A percentile compares a stretch with the other conserved stretches of the same genome.
Evolutionary conservation across 2,113 vertebrate genomes (phyloP).

Genomic region (Odobenus rosmarus): DNA sequence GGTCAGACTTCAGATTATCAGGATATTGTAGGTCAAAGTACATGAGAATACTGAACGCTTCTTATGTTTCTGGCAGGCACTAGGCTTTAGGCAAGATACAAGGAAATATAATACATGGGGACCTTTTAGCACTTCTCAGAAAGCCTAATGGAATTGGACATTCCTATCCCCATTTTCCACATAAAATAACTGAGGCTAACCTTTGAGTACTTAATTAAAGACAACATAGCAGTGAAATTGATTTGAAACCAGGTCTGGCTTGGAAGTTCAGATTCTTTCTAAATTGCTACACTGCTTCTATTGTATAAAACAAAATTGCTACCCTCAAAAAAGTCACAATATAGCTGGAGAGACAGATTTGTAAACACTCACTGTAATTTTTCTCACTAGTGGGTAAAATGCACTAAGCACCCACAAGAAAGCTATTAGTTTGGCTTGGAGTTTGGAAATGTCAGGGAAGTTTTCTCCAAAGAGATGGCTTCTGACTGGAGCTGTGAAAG

Average conservation of each 20-base stretch:
- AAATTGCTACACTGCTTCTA: neutral
- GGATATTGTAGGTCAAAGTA: neutral
- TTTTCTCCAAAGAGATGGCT: neutral
- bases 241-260: neutral
- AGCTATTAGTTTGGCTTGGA: neutral
- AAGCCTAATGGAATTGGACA: neutral
- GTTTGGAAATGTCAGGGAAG: neutral
- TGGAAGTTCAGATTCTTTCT: neutral
- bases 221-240: neutral
- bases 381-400: neutral
- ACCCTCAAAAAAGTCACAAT: neutral
- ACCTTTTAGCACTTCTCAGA: neutral
- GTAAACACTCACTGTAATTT: no score
- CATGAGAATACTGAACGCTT: neutral
- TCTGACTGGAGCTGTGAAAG: neutral
- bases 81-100: neutral
- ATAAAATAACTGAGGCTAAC: neutral
- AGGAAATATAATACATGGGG: neutral
- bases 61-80: neutral
- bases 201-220: neutral
- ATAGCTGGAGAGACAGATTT: neutral
- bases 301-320: neutral
- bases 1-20: neutral
- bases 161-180: neutral
- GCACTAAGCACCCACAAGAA: neutral